Conservation (phyloP, 2,888 invertebrate genomes). For the Cecidostiba fungosa region DNA sequence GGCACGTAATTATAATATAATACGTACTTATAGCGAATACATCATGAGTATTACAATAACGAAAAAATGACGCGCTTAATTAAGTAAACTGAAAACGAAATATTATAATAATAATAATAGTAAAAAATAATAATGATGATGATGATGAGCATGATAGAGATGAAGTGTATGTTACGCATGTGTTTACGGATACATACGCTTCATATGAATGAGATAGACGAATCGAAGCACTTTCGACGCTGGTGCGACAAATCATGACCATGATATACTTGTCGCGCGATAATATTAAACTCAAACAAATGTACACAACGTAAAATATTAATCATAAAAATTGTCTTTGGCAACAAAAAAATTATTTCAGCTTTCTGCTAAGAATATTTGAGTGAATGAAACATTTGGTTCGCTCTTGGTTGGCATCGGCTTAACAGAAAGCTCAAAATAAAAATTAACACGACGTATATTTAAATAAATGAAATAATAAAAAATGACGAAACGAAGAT, state of each 20-base stretch:
- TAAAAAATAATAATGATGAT: conserved; percentile 23
- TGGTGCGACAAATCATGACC: conserved; percentile 43
- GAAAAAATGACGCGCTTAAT: conserved; percentile 52
- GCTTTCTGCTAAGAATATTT: conserved; percentile 56
- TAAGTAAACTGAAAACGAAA: conserved; percentile 54
- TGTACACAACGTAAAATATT: conserved; percentile 64
- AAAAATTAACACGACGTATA: conserved; percentile 47
- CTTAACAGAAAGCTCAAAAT: conserved; percentile 61
- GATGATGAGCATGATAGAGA: background rate
- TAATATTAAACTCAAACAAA: conserved; percentile 62
- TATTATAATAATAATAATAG: conserved; percentile 10
- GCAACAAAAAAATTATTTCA: conserved; percentile 68
- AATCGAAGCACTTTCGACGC: conserved; percentile 58
- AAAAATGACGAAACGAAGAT: conserved; percentile 39
- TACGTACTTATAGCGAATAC: conserved; percentile 63
- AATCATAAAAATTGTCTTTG: conserved; percentile 70
- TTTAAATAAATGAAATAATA: conserved; percentile 29
- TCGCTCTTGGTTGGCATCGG: conserved; percentile 32
- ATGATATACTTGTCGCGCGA: conserved; percentile 57
- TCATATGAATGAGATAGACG: conserved; percentile 32
- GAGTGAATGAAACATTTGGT: conserved; percentile 14
- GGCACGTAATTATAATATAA: conserved; percentile 65
- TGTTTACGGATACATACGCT: no score
- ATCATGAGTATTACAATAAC: conserved; percentile 59
- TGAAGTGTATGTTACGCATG: conserved; percentile 38